A percentile compares a stretch with the other conserved stretches of the same genome.
These are phyloP conservation scores for Drosophila malerkotliana DNA, from an alignment of 1,140 invertebrate genomes.

Conservation along the genomic window DNA sequence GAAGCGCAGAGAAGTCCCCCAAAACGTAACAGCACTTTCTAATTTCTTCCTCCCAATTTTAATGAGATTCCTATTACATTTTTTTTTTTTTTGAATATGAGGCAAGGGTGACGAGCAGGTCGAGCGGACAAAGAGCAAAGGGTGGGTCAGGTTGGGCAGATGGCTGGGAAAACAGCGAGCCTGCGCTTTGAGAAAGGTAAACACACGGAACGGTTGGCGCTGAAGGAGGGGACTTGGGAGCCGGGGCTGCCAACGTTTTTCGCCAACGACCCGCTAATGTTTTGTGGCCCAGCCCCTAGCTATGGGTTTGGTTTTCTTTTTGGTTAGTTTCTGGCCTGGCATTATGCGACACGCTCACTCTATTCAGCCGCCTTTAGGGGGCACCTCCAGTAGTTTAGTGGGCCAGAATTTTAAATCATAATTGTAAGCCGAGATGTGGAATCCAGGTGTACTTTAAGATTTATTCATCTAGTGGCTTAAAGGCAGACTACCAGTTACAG, in stretches of 20 bases:
- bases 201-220: conserved; percentile 17
- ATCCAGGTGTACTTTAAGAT: background rate
- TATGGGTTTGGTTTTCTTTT: background rate
- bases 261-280: conserved; percentile 65
- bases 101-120: conserved; percentile 25
- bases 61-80: background rate
- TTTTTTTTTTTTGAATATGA: conserved; percentile 9
- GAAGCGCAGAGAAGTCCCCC: background rate
- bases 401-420: conserved; percentile 4
- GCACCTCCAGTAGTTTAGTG: background rate
- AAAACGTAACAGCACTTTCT: too few relatives aligned
- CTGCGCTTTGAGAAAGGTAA: conserved; percentile 51
- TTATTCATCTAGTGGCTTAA: background rate
- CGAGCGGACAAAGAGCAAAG: background rate
- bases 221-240: background rate
- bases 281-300: conserved; percentile 23
- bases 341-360: conserved; percentile 20
- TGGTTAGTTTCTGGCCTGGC: conserved; percentile 3
- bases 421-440: background rate
- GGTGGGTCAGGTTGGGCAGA: conserved; percentile 8
- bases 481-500: background rate
- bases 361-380: background rate
- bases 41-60: background rate
- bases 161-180: conserved; percentile 29
- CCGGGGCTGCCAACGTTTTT: conserved; percentile 22